Base-by-base conservation (phyloP, 92 coral and sea anemone genomes). In the Paramuricea clavata region DNA sequence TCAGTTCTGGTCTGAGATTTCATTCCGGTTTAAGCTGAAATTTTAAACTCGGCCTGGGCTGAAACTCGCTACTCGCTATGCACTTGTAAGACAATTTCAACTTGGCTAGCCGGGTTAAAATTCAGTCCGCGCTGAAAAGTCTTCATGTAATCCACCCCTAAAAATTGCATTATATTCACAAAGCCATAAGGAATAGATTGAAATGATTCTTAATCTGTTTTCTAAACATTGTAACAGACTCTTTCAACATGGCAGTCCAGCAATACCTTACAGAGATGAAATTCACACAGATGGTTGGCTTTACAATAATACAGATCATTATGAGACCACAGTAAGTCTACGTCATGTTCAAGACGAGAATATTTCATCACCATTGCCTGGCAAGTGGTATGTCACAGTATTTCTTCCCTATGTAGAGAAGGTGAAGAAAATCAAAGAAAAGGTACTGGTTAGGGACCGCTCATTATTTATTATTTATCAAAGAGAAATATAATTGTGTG, bases 331-430 rank as follows among this genome's bases (percentile, higher is more conserved):
- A 26, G 56, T 79, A 61, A 79, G 84, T 27, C 73, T 79, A 10
- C 0, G 34, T 35, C 64, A 61, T 4, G 8, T 1, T 0, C 25
- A 79, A 21, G 11, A 19, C 12, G 59, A 19, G 26, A 36, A 33
- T 44, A 39, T 79, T 15, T 16, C 70, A 32, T 79, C 84, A 41
- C 86, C 78, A 5, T 44, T 90, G 26, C 93, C 93, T 72, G 93
- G 93, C n/a, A 36, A 30, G 33, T 90, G 93, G 93, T 90, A 78
- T 52, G 81, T 90, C 34, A 88, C 90, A 41, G 84, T 83, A n/a
- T 59, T 86, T 52, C 83, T 85, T 33, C 87, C 90, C 8, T 25
- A 43, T 17, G 87, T 81, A 1, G 72, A 85, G 22, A 87, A 79
- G 9, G 86, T 79, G 54, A 86, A 90, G 84, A 90, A 75, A 36